These are phyloP conservation scores for Himalopsyche anomala DNA, from an alignment of 2,888 invertebrate species.

Conservation along the genomic window DNA sequence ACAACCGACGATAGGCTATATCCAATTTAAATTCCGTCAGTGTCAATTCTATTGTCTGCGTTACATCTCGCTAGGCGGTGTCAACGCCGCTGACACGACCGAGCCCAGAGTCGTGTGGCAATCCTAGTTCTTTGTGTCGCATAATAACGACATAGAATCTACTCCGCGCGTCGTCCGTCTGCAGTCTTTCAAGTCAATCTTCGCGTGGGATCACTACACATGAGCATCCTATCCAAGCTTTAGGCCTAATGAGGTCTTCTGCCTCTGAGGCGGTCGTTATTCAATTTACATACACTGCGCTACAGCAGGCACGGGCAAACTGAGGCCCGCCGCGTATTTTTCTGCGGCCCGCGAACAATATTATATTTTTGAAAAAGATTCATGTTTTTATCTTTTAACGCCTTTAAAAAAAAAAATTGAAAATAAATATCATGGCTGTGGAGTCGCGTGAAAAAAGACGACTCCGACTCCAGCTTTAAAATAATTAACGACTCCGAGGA, in stretches of 20 bases:
- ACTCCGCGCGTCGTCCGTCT: neutral
- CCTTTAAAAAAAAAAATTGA: too few species aligned
- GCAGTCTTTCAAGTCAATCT: neutral
- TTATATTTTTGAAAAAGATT: too few species aligned
- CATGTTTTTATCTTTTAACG: too few species aligned
- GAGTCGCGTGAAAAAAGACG: too few species aligned
- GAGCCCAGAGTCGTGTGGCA: neutral
- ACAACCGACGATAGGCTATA: neutral
- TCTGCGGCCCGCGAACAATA: too few species aligned
- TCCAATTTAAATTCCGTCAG: slow-evolving; percentile 20
- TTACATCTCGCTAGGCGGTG: neutral
- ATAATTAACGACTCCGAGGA: too few species aligned
- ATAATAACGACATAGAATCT: neutral
- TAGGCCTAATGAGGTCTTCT: neutral
- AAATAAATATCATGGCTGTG: too few species aligned
- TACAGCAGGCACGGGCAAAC: too few species aligned
- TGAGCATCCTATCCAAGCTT: neutral
- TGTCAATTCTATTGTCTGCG: slow-evolving; percentile 5
- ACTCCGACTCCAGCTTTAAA: too few species aligned
- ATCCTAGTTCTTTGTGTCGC: neutral
- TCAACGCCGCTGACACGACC: neutral
- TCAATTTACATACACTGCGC: too few species aligned
- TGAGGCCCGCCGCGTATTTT: too few species aligned
- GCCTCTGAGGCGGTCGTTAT: neutral
- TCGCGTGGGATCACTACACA: neutral